Evolutionary conservation across 2,888 invertebrate genomes (phyloP).

Genomic region (Harpalus rubripes): DNA sequence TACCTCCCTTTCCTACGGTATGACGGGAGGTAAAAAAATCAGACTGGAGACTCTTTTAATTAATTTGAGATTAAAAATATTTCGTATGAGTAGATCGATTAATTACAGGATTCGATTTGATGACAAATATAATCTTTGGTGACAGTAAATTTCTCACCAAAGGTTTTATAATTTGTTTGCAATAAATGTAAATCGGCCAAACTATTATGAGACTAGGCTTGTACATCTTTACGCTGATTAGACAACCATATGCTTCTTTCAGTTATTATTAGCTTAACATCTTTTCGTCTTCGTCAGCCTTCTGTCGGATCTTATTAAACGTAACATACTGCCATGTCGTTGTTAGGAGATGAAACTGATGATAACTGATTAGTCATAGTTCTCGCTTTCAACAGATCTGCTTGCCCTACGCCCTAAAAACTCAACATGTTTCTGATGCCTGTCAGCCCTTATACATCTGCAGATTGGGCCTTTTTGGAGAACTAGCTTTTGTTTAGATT

Average conservation of each 20-base stretch:
- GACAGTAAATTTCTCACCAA: too few species aligned
- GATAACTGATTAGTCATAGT: conserved; percentile 62
- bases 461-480: neutral
- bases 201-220: too few species aligned
- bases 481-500: neutral
- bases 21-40: too few species aligned
- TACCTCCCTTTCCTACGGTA: too few species aligned
- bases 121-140: too few species aligned
- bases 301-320: conserved; percentile 17
- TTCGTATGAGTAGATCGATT: too few species aligned
- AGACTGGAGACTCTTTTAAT: too few species aligned
- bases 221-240: neutral
- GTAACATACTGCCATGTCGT: neutral
- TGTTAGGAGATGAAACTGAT: conserved; percentile 34
- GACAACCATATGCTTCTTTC: neutral
- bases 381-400: conserved; percentile 47
- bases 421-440: conserved; percentile 29
- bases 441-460: neutral
- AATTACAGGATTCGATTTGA: too few species aligned
- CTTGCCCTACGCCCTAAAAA: neutral
- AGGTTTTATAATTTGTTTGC: too few species aligned
- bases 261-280: conserved; percentile 13
- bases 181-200: too few species aligned
- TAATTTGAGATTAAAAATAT: too few species aligned
- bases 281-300: conserved; percentile 14